Base-by-base conservation (phyloP, 2,888 invertebrate species). In the Torymus aiolomorphi region DNA sequence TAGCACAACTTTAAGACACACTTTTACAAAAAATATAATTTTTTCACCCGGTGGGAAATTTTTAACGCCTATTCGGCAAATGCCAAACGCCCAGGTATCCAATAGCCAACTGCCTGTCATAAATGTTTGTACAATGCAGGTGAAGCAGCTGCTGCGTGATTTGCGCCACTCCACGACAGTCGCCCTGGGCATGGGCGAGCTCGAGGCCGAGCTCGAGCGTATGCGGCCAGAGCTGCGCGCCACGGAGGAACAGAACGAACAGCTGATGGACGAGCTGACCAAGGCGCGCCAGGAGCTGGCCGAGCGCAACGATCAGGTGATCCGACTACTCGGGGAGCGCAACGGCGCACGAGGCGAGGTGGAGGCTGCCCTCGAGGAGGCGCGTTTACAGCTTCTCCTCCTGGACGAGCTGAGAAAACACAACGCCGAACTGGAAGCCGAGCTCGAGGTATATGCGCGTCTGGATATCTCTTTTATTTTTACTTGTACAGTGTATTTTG, bases 221-320 rank as follows among this genome's bases (percentile, higher is more conserved):
- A 71, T 88, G 74, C 84, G 84, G 67, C 83, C 84, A 4, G 80
- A 86, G 31, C 20, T 88, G 12, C 78, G 82, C 4, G 76, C 83
- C 24, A 76, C 86, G 24, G 73, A 85, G 71, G 49, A 42, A 2
- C 84, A 86, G 67, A 84, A 79, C 24, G 77, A 81, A 8, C 62
- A 85, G n/a, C 76, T 88, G 49, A 51, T 85, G 49, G 84, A 84
- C 1, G 86, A 87, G 12, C 31, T 88, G 11, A 72, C 52, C 4
- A 82, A 80, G 61, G 42, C 85, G 16, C 83, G 83, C 11, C 11
- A 77, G 13, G 59, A 85, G 8, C 70, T 86, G 20, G 83, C 84
- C 0, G 84, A 86, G 31, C 83, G 85, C 12, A 84, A 86, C 69
- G 84, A 85, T 62, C 84, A 86, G 59, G 86, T 88, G 66, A 83